Base-by-base conservation (phyloP, 2,797 vertebrate genomes). In the Iguana delicatissima region DNA sequence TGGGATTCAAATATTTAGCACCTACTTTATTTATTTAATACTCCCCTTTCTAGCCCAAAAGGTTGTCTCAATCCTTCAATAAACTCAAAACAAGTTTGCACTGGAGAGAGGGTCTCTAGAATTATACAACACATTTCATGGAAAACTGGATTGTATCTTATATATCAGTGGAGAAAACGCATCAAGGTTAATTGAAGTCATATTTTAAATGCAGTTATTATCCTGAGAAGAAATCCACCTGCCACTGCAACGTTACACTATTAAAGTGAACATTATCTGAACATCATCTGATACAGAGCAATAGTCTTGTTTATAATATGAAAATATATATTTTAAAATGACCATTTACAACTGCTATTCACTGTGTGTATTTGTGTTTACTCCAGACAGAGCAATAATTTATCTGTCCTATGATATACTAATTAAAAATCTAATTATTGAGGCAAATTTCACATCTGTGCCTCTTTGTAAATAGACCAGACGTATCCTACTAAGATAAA, bases 361-460 rank as follows among this genome's bases (percentile, higher is more conserved):
- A 76, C 32, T 93, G 38, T 94, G 72, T 52, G 93, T 95, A 88
- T 86, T 93, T 32, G 26, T 95, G 94, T 92, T 94, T 90, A 92
- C 93, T 85, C 94, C 20, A 96, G 96, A 94, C 92, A 95, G 83
- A 26, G 3, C 77, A 96, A 92, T 89, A 90, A 95, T 92, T 93
- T 88, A 96, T 95, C 94, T 94, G 95, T 96, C 89, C 95, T 93
- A 96, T 46, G 92, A 90, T 94, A 87, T 74, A 96, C 92, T 96
- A 97, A 97, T 97, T 97, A 97, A 93, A 97, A 96, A 96, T 95
- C 93, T 97, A 97, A 97, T 97, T 96, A 96, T 93, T 97, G 93
- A 95, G 92, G 96, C 95, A 96, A 95, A 97, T 95, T 95, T 96
- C 93, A 92, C 95, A 97, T 96, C 94, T 97, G 95, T 95, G 95